A percentile compares a stretch with the other conserved stretches of the same genome.
phyloP scores from a whole-genome alignment of 2,888 invertebrate genomes.

The Seira musarum region DNA sequence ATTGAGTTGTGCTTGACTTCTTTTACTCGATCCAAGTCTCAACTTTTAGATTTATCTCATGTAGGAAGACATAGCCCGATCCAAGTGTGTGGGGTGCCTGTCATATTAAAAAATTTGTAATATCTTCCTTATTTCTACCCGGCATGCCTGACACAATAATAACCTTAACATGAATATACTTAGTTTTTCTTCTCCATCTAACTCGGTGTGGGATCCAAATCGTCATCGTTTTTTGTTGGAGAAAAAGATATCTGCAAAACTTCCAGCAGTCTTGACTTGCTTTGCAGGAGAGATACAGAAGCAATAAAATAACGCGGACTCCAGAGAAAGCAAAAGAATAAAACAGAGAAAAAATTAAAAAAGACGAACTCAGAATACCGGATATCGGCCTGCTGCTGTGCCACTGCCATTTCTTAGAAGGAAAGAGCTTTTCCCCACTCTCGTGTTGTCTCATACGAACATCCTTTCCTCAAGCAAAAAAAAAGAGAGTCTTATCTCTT shows the following conservation, averaged over 20 bases:
- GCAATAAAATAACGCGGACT: slow-evolving; percentile 8
- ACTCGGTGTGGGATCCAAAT: too few species aligned
- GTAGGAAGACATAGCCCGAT: neutral
- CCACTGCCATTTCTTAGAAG: neutral
- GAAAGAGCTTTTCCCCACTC: neutral
- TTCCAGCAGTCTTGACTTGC: neutral
- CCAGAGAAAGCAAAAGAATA: slow-evolving; percentile 14
- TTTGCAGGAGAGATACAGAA: too few species aligned
- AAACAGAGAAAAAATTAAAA: slow-evolving; percentile 2
- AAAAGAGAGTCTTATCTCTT: neutral
- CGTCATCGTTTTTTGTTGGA: neutral
- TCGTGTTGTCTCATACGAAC: neutral
- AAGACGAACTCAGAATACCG: slow-evolving; percentile 47
- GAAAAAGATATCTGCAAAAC: neutral
- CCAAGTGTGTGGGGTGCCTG: neutral
- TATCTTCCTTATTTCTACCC: neutral
- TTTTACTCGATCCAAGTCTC: neutral
- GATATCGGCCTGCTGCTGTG: slow-evolving; percentile 47
- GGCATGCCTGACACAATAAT: too few species aligned
- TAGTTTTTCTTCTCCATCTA: too few species aligned
- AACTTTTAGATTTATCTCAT: neutral
- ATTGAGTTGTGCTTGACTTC: neutral
- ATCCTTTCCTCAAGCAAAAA: neutral
- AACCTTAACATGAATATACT: too few species aligned
- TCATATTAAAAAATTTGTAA: neutral